Evolutionary conservation across 2,888 invertebrate genomes (phyloP).

Genomic region (Thecophora atra): DNA sequence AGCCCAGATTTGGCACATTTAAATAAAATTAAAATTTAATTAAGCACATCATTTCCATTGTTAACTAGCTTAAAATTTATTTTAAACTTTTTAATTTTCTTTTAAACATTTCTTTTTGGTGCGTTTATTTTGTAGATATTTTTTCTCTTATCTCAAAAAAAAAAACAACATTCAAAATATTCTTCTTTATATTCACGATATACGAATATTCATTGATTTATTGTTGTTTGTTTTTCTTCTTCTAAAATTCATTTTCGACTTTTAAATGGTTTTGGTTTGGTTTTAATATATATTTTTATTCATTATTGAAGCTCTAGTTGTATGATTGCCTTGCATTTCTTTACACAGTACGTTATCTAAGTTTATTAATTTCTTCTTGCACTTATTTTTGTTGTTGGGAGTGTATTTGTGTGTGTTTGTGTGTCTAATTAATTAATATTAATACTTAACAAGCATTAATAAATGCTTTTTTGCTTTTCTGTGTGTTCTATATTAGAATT

Average conservation of each 20-base stretch:
- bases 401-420: background rate
- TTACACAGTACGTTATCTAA: conserved; percentile 54
- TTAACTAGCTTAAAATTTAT: background rate
- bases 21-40: background rate
- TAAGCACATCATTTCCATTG: background rate
- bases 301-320: conserved; percentile 63
- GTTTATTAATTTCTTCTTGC: conserved; percentile 44
- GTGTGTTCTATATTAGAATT: too few species aligned
- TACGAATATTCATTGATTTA: conserved; percentile 31
- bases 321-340: conserved; percentile 66
- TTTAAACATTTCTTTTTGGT: background rate
- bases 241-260: too few species aligned
- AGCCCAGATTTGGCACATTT: background rate
- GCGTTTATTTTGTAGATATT: conserved; percentile 8
- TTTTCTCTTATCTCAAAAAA: background rate
- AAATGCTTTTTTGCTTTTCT: too few species aligned
- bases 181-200: conserved; percentile 40
- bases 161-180: conserved; percentile 20
- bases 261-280: conserved; percentile 47
- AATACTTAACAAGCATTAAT: too few species aligned
- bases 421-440: too few species aligned
- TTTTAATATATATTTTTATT: conserved; percentile 35
- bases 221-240: conserved; percentile 49
- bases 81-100: conserved; percentile 4
- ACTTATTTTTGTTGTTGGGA: background rate